Evolutionary conservation across 2,113 vertebrate genomes (phyloP).

Genomic region (Gavia stellata): DNA sequence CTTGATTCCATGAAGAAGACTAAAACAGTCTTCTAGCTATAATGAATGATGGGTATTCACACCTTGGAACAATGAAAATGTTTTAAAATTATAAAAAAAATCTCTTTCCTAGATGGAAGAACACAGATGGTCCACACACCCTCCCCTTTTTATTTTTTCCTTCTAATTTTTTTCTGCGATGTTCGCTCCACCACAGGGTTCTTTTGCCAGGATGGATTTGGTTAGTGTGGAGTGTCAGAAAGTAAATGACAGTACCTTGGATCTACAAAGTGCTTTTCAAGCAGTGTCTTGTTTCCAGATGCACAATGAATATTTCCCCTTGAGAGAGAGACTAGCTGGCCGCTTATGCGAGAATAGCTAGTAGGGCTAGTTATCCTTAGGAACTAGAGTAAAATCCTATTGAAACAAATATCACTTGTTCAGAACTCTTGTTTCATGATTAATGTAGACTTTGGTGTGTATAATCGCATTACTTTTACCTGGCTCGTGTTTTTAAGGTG

Average conservation of each 20-base stretch:
- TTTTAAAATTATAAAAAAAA: background rate
- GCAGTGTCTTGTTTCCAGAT: background rate
- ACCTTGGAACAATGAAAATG: background rate
- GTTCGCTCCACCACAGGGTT: background rate
- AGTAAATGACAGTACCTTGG: background rate
- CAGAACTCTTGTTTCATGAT: background rate
- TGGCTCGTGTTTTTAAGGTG: background rate
- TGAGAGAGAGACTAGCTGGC: background rate
- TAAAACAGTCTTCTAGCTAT: background rate
- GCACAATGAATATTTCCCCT: background rate
- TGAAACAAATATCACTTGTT: background rate
- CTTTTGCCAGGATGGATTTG: background rate
- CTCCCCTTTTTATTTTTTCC: background rate
- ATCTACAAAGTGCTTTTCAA: background rate
- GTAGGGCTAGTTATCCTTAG: background rate
- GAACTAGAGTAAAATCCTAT: background rate
- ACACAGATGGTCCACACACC: rapidly evolving
- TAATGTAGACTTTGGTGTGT: background rate
- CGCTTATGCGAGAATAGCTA: background rate
- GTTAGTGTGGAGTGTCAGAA: background rate
- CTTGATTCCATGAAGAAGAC: background rate
- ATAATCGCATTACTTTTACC: background rate
- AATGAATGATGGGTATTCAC: background rate
- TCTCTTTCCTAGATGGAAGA: background rate
- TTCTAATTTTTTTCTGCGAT: background rate